Conservation (phyloP, 2,797 vertebrate genomes). For the Thunnus albacares region DNA sequence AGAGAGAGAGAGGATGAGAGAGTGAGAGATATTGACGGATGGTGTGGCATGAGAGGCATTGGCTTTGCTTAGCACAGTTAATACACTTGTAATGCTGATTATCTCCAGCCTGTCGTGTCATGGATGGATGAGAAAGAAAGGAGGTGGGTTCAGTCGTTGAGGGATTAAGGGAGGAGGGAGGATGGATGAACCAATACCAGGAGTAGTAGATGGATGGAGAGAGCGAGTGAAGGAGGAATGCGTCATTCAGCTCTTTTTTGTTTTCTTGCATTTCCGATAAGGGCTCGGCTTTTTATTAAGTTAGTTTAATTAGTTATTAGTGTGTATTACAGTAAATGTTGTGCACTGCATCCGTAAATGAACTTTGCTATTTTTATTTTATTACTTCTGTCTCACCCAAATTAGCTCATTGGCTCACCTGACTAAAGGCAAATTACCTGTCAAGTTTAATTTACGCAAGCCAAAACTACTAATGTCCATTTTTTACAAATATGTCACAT, state of each 20-base stretch:
- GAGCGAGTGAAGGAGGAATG: not conserved
- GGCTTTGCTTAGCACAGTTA: slow-evolving; percentile 54
- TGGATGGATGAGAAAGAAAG: slow-evolving; percentile 54
- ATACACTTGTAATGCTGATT: slow-evolving; percentile 67
- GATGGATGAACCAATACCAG: slow-evolving; percentile 27
- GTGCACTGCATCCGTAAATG: not conserved
- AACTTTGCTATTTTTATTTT: not conserved
- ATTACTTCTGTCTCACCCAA: not conserved
- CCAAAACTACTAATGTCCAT: not conserved
- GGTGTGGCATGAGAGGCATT: slow-evolving; percentile 12
- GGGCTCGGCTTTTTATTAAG: not conserved
- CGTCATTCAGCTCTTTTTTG: not conserved
- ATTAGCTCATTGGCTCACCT: slow-evolving; percentile 7
- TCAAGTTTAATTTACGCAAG: slow-evolving; percentile 10
- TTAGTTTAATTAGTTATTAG: not conserved
- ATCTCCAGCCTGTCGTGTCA: slow-evolving; percentile 54
- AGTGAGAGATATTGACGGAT: not conserved
- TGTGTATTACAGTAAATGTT: not conserved
- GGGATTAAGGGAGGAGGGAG: slow-evolving; percentile 43
- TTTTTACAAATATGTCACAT: slow-evolving; percentile 10
- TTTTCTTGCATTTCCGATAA: not conserved
- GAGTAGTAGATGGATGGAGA: slow-evolving; percentile 3
- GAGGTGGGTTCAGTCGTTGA: slow-evolving; percentile 27
- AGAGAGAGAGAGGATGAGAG: not conserved
- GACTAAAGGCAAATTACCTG: slow-evolving; percentile 26